phyloP scores from a whole-genome alignment of 2,797 vertebrate species.

The Cryptoprocta ferox region DNA sequence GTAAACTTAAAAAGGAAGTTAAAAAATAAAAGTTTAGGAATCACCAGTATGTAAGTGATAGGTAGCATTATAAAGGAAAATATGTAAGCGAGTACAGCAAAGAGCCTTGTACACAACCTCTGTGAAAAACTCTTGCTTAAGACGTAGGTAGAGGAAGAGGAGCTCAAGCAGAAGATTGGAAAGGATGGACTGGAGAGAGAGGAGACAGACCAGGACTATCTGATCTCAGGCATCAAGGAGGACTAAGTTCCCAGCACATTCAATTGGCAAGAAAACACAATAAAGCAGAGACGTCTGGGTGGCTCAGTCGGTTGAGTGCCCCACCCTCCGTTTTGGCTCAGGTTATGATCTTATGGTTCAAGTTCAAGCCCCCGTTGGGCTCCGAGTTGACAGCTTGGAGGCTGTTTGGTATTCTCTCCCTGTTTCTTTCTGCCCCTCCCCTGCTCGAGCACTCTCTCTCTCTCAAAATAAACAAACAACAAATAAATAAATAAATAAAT shows the following conservation, averaged over 20 bases:
- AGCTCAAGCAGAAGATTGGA: neutral
- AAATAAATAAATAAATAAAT: too few relatives aligned
- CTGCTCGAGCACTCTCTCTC: too few relatives aligned
- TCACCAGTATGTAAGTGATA: neutral
- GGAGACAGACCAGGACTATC: neutral
- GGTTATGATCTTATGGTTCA: too few relatives aligned
- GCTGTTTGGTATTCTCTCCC: too few relatives aligned
- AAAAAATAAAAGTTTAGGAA: neutral
- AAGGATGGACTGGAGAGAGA: too few relatives aligned
- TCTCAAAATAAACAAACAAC: too few relatives aligned
- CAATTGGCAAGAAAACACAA: neutral
- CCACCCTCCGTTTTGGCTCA: too few relatives aligned
- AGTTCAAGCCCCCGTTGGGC: too few relatives aligned
- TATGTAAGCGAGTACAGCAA: neutral
- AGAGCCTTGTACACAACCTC: neutral
- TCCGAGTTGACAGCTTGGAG: too few relatives aligned
- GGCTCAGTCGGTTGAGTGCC: too few relatives aligned
- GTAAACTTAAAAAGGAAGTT: neutral
- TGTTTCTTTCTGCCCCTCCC: too few relatives aligned
- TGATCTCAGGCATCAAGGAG: neutral
- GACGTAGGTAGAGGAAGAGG: neutral
- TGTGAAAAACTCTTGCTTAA: neutral
- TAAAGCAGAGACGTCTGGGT: neutral
- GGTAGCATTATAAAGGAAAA: neutral
- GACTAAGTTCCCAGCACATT: neutral